phyloP scores from a whole-genome alignment of 2,797 vertebrate species.

The Dromococcyx pavoninus region DNA sequence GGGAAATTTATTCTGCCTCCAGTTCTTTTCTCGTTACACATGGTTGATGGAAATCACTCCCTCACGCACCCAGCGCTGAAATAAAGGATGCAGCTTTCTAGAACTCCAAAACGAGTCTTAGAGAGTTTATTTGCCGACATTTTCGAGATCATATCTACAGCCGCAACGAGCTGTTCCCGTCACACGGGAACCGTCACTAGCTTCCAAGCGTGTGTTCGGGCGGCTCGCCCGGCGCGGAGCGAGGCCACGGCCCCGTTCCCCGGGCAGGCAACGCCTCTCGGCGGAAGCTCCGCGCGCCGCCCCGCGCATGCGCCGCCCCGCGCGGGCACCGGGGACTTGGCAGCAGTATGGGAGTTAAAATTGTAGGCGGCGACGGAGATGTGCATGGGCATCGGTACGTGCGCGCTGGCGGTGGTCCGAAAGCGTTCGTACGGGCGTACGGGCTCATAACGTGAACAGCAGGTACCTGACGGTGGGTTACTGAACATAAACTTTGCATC shows the following conservation, averaged over 20 bases:
- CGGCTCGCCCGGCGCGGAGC: not conserved
- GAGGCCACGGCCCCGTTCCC: not conserved
- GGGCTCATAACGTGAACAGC: not conserved
- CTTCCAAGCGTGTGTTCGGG: fast-evolving
- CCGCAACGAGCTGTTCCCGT: not conserved
- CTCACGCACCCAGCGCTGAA: too few relatives aligned
- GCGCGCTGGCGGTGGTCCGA: fast-evolving
- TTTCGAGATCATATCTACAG: too few relatives aligned
- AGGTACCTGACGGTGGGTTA: not conserved
- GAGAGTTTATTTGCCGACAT: too few relatives aligned
- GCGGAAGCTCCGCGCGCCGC: not conserved
- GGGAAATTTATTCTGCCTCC: too few relatives aligned
- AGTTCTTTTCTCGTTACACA: too few relatives aligned
- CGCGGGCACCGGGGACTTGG: not conserved
- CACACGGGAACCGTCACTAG: fast-evolving
- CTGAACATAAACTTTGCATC: not conserved
- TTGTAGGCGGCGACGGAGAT: fast-evolving
- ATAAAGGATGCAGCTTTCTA: too few relatives aligned
- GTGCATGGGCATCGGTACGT: fast-evolving
- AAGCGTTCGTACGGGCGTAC: not conserved
- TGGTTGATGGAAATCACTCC: too few relatives aligned
- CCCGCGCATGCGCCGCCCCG: not conserved
- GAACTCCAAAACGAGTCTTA: too few relatives aligned
- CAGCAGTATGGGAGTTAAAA: not conserved
- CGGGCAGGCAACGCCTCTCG: not conserved